Evolutionary conservation across 2,797 vertebrate species (phyloP), one percentile per base, ranked within the genome.

Genomic region (Sebastes kiyomatsui): DNA sequence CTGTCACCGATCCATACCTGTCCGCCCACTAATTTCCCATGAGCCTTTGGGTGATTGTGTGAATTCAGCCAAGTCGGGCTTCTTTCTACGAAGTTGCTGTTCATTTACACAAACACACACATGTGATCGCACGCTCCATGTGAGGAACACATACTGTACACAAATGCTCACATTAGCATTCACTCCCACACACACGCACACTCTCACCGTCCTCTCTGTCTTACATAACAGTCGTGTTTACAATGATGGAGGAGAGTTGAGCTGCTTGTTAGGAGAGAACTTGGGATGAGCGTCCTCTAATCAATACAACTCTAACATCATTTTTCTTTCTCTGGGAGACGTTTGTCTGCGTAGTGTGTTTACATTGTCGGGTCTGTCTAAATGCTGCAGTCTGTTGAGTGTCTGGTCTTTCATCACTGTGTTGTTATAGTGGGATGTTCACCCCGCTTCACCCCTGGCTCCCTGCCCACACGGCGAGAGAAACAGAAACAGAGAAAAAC

Each of bases 21-120:
- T 91, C 89, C 88, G 13, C 91, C 92, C 77, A 90, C 90, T 89
- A 83, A 87, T 92, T 93, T 91, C 91, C 91, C 92, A 88, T 88
- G 84, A 92, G 91, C 71, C 82, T 83, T 76, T 65, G 71, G 89
- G 79, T 87, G 84, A 88, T 85, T 74, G 75, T 86, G 87, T 85
- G 88, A 92, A 87, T 82, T 85, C 78, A 86, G 60, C 75, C 82
- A 85, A 89, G 67, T 86, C 25, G 3, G 59, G 58, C 67, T 80
- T n/a, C 58, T 81, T 75, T 77, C 60, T 74, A 14, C 30, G 2
- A 64, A 62, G 67, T 84, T 72, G 49, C 68, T 61, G 58, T 78
- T 89, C 77, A 79, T 62, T 81, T 73, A 76, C 35, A 73, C 75
- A 69, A 65, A 58, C 79, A 73, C 56, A 66, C 55, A 67, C 72